Base-by-base conservation (phyloP, 1,140 invertebrate species). In the Drosophila equinoxialis region DNA sequence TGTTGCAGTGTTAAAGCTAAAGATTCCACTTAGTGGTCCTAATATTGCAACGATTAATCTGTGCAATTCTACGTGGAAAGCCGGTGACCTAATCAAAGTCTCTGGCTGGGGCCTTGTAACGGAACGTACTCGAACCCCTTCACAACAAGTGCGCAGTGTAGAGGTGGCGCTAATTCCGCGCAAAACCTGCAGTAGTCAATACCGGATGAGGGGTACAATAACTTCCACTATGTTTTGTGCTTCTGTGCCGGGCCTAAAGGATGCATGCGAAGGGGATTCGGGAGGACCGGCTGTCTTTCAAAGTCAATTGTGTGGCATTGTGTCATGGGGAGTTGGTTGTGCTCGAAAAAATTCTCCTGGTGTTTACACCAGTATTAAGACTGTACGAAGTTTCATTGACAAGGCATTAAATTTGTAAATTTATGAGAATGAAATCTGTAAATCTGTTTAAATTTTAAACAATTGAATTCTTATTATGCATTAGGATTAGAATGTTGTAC, bases 231-330 rank as follows among this genome's bases (percentile, higher is more conserved):
- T 91, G 90, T 80, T 91, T 54, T 91, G 90, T 54, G 90, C 90
- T 57, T 45, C 84, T 3, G 59, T 74, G 2, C 67, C 79, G 0
- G 90, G 90, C 0, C 35, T 67, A 1, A 91, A 84, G 79, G 90
- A 91, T 66, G 51, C 90, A 37, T 91, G 90, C 60, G 76, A 85
- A 48, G 94, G 95, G 55, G 95, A 95, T 78, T 93, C 93, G 0
- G 95, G 95, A 7, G 94, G 95, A 11, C 95, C 95, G 6, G 81
- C 95, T 1, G 90, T 94, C 8, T 94, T 94, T 74, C 91, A 93
- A 42, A 90, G 90, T 2, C 90, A 93, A 54, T 86, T 93, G 11
- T 92, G 93, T 23, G 95, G 95, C 1, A 93, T 95, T 7, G 93
- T 94, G 60, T 94, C 94, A 0, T 94, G 93, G 92, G 90, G 92